Conservation (phyloP, 2,888 invertebrate species). For the Orchestes rusci region DNA sequence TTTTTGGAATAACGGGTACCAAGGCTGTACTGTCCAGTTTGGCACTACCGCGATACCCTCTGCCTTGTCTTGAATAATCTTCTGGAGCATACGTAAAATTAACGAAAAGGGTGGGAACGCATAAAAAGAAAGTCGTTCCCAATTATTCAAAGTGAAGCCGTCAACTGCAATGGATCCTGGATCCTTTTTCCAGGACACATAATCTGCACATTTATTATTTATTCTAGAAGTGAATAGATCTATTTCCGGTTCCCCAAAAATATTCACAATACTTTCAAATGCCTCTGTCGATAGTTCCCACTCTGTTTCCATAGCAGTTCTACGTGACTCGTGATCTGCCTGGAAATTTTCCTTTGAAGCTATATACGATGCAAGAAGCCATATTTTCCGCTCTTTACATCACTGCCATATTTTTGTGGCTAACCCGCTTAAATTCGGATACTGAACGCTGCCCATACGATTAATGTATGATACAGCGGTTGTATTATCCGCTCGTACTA, state of each 20-base stretch:
- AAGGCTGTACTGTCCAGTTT: constrained; percentile 10
- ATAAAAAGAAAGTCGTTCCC: constrained; percentile 22
- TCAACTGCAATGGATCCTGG: constrained; percentile 20
- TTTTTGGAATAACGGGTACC: constrained; percentile 9
- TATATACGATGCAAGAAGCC: constrained; percentile 11
- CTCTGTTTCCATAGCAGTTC: constrained; percentile 12
- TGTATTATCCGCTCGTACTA: constrained; percentile 2
- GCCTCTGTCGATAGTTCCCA: constrained; percentile 5
- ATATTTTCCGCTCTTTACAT: constrained; percentile 6
- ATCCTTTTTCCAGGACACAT: constrained; percentile 21
- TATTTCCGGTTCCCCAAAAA: constrained; percentile 11
- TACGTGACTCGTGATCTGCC: constrained; percentile 13
- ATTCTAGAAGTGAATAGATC: constrained; percentile 22
- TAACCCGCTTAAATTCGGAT: not conserved
- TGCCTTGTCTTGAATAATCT: constrained; percentile 11
- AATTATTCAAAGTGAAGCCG: constrained; percentile 24
- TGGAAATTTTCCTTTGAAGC: not conserved
- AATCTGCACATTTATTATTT: constrained; percentile 24
- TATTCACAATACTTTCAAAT: constrained; percentile 6
- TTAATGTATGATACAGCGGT: constrained; percentile 4
- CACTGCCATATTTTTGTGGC: constrained; percentile 5
- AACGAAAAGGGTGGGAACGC: constrained; percentile 25
- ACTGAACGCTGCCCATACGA: constrained; percentile 10
- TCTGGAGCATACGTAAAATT: constrained; percentile 12
- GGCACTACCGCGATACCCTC: constrained; percentile 11